Base-by-base conservation (phyloP, 2,888 invertebrate genomes). In the Therioaphis trifolii region DNA sequence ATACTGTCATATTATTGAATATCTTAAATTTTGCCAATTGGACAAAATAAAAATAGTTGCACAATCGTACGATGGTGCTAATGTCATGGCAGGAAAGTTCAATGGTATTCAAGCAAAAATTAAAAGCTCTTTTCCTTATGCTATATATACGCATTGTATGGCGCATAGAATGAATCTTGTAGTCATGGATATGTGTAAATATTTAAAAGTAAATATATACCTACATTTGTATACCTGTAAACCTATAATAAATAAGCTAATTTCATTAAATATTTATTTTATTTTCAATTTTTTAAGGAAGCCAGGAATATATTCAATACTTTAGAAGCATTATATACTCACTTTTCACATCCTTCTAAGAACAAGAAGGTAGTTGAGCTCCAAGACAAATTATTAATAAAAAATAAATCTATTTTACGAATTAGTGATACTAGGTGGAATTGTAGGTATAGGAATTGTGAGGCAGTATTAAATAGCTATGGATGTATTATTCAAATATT, bases 141-240 rank as follows among this genome's bases (percentile, higher is more conserved):
- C 71, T 71, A 71, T 71, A 71, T 71, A 24, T 18, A 71, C 71
- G 14, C 46, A 71, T 49, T 71, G 71, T 24, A 71, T 71, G 71
- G 71, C 71, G 24, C 46, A 71, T 71, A n/a, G 71, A 24, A 46
- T 24, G 46, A 71, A 71, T 9, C 46, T 71, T 14, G 27, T 46
- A 49, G 18, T 71, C 12, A 71, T 71, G 43, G 71, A 71, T 71
- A 71, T 71, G 71, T 72, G 72, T 52, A 72, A 72, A 72, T 18
- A 52, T 72, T 52, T 72, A 29, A 72, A 72, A 72, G 72, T 72
- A 52, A 72, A 29, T 72, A 72, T 49, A 3, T 43, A 21, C 21
- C 40, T 21, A 40, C 2, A 68, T n/a, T 43, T 9, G 43, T 43
- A 43, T 4, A 43, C 11, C 11, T 43, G 43, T 11, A 43, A 43